These are phyloP conservation scores for Ochotona princeps DNA, from an alignment of 2,113 vertebrate genomes.

Conservation along the genomic window DNA sequence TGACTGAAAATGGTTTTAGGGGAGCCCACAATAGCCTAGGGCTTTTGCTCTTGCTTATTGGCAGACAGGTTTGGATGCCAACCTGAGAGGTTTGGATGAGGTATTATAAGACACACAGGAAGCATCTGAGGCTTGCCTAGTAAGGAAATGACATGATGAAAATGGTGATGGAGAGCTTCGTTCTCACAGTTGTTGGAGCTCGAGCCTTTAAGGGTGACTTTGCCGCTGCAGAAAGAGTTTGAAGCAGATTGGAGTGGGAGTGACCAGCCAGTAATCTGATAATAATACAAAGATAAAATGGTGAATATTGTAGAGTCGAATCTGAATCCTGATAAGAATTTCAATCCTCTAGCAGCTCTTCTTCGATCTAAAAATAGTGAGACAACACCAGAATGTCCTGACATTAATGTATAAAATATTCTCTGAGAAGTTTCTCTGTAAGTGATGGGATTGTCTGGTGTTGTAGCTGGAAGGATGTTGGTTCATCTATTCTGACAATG, in stretches of 20 bases:
- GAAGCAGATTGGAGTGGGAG: background rate
- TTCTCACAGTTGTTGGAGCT: conserved; percentile 19
- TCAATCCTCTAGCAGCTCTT: conserved; percentile 47
- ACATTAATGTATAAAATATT: background rate
- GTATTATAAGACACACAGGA: conserved; percentile 49
- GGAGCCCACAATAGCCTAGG: conserved; percentile 44
- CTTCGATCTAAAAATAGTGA: conserved; percentile 40
- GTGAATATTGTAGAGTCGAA: background rate
- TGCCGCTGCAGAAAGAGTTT: background rate
- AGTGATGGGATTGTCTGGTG: background rate
- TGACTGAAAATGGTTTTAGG: conserved; percentile 17
- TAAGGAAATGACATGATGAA: conserved; percentile 40
- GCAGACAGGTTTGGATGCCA: conserved; percentile 46
- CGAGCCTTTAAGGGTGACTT: background rate
- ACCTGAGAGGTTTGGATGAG: conserved; percentile 38
- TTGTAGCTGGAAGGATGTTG: background rate
- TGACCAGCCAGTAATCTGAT: background rate
- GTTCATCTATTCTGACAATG: background rate
- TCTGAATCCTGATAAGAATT: conserved; percentile 55
- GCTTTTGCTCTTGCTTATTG: conserved; percentile 59
- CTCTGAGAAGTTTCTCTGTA: background rate
- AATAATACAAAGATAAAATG: background rate
- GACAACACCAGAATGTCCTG: background rate
- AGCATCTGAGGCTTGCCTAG: background rate
- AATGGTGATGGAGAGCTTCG: conserved; percentile 11